Conservation (phyloP, 2,888 invertebrate genomes). For the Pristionchus arcanus region DNA sequence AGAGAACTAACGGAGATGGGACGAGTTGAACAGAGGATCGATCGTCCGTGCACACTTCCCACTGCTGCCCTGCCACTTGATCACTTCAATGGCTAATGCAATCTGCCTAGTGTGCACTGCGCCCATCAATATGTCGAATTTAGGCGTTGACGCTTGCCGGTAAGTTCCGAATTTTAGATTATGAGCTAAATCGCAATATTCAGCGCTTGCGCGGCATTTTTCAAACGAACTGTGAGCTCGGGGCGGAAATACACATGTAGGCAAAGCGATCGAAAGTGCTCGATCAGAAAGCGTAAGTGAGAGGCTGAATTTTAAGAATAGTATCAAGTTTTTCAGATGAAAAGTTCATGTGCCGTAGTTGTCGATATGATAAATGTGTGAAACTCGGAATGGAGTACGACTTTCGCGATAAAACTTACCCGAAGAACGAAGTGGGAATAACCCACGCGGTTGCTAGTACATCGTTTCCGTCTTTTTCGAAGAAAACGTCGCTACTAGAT, state of each 20-base stretch:
- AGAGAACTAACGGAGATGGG: no score
- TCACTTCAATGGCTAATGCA: background rate
- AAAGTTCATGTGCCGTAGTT: background rate
- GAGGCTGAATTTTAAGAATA: background rate
- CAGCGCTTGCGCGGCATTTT: background rate
- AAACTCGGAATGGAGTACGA: background rate
- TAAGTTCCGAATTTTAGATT: background rate
- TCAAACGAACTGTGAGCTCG: background rate
- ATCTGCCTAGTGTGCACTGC: background rate
- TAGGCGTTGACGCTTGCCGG: background rate
- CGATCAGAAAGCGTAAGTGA: background rate
- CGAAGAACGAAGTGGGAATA: background rate
- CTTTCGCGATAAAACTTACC: background rate
- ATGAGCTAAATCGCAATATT: background rate
- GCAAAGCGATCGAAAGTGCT: background rate
- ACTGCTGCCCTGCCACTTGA: no score
- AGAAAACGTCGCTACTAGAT: background rate
- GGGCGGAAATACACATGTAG: background rate
- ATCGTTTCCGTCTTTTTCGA: background rate
- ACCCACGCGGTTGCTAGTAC: background rate
- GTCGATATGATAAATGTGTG: slow-evolving; percentile 1
- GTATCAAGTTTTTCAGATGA: background rate
- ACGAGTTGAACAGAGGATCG: no score
- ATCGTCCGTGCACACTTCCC: no score
- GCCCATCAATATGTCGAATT: background rate